Evolutionary conservation across 1,140 invertebrate genomes (phyloP).

Genomic region (Aporrectodea caliginosa): DNA sequence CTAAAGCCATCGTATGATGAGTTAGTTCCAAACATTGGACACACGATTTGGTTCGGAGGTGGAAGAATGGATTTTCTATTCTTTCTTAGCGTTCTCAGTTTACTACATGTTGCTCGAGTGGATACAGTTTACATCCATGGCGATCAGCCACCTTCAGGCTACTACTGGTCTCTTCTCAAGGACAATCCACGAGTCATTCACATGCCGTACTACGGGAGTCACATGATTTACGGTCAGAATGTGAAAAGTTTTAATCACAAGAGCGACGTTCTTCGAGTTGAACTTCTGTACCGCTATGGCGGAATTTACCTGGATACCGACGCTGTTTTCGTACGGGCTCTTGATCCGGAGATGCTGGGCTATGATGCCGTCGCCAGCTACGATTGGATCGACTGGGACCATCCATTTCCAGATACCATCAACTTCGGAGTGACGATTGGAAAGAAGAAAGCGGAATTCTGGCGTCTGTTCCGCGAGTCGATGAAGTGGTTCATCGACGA

Average conservation of each 20-base stretch:
- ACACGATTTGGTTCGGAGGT: constrained; percentile 32
- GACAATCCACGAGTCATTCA: constrained; percentile 10
- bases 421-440: constrained; percentile 32
- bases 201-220: constrained; percentile 11
- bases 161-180: constrained; percentile 26
- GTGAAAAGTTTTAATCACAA: constrained; percentile 28
- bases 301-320: constrained; percentile 33
- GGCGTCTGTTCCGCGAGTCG: constrained; percentile 29
- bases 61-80: constrained; percentile 32
- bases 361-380: constrained; percentile 31
- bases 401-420: constrained; percentile 32
- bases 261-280: constrained; percentile 30
- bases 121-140: constrained; percentile 31
- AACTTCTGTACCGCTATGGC: constrained; percentile 32
- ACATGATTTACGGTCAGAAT: constrained; percentile 18
- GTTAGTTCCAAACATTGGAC: constrained; percentile 32
- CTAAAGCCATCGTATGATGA: constrained; percentile 16
- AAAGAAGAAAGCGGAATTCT: constrained; percentile 28
- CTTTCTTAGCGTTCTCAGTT: constrained; percentile 30
- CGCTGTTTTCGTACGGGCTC: constrained; percentile 27
- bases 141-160: constrained; percentile 27
- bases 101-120: constrained; percentile 31
- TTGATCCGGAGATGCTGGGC: constrained; percentile 23
- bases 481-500: constrained; percentile 32
- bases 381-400: constrained; percentile 34